These are phyloP conservation scores for Dipodomys stephensi DNA, from an alignment of 2,113 vertebrate genomes.

Conservation along the genomic window DNA sequence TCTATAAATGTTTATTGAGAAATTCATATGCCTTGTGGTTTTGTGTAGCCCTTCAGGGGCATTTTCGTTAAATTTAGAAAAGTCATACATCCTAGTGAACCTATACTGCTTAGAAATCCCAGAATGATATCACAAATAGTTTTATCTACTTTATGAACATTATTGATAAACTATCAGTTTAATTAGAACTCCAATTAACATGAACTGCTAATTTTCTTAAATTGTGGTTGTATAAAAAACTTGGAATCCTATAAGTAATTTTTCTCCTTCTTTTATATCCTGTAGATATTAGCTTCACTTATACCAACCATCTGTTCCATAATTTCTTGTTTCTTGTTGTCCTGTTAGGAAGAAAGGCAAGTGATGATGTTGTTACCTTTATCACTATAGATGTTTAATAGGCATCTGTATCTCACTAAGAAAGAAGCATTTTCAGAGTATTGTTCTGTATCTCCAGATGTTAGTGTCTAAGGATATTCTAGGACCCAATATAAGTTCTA, in stretches of 20 bases:
- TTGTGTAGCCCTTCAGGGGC: not conserved
- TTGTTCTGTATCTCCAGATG: not conserved
- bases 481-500: not conserved
- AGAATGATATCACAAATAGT: not conserved
- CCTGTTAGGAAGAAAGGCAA: slow-evolving; percentile 13
- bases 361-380: not conserved
- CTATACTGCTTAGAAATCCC: not conserved
- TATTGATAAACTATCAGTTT: not conserved
- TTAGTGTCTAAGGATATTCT: not conserved
- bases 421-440: slow-evolving; percentile 9
- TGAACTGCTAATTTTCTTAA: not conserved
- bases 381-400: not conserved
- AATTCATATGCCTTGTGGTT: not conserved
- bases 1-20: not conserved
- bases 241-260: not conserved
- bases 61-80: slow-evolving; percentile 29
- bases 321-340: slow-evolving; percentile 33
- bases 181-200: not conserved
- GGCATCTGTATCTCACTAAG: not conserved
- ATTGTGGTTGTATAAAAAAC: slow-evolving; percentile 23
- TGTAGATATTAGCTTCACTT: not conserved
- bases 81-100: not conserved
- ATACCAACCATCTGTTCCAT: not conserved
- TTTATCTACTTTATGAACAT: not conserved
- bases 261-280: not conserved